Percentiles rank a stretch among this genome's conserved stretches.
These are phyloP conservation scores for Platycheirus albimanus DNA, from an alignment of 2,888 invertebrate species.

Conservation along the genomic window DNA sequence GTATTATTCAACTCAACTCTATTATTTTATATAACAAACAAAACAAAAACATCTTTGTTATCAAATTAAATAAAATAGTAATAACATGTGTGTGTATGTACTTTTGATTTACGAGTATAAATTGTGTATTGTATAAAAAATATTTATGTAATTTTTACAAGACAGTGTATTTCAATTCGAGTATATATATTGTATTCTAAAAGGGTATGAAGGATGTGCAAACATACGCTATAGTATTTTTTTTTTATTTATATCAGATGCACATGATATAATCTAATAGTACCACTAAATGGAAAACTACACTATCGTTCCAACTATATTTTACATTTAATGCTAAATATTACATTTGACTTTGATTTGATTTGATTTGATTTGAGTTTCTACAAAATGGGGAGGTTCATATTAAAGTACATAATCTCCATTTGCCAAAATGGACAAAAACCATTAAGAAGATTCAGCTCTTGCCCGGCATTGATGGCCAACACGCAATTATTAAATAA, in stretches of 20 bases:
- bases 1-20: conserved; percentile 38
- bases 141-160: conserved; percentile 26
- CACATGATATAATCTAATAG: conserved; percentile 56
- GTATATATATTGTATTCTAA: conserved; percentile 7
- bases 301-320: conserved; percentile 50
- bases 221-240: neutral
- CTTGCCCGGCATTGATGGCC: conserved; percentile 78
- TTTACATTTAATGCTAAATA: conserved; percentile 5
- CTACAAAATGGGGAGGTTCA: conserved; percentile 78
- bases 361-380: conserved; percentile 31
- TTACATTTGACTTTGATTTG: no score
- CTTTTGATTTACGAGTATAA: conserved; percentile 21
- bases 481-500: conserved; percentile 16
- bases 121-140: conserved; percentile 45
- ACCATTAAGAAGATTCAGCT: conserved; percentile 83
- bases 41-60: no score
- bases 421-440: conserved; percentile 82
- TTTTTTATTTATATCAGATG: conserved; percentile 20
- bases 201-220: conserved; percentile 52
- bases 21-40: conserved; percentile 7
- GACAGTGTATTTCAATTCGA: conserved; percentile 12
- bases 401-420: conserved; percentile 83
- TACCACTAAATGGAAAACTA: conserved; percentile 50
- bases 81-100: conserved; percentile 39
- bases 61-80: no score